A percentile compares a stretch with the other conserved stretches of the same genome.
These are phyloP conservation scores for Iselma pallidipennis DNA, from an alignment of 2,888 invertebrate species.

Conservation along the genomic window DNA sequence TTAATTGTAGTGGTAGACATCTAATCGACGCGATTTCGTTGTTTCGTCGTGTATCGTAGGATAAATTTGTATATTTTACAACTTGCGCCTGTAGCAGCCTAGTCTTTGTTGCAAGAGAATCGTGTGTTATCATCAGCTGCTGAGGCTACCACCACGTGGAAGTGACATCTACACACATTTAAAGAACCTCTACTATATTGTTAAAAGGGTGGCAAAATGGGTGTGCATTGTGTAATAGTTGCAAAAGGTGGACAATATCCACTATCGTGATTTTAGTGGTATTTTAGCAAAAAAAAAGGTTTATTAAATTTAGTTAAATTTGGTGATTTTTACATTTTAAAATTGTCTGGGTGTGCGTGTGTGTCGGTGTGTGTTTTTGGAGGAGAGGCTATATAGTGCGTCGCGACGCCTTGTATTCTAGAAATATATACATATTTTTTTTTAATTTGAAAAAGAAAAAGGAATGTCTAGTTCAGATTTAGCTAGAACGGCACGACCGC, in stretches of 20 bases:
- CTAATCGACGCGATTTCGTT: background rate
- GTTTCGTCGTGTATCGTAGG: background rate
- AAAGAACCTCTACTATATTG: too few relatives aligned
- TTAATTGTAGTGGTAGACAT: background rate
- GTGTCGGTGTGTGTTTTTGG: background rate
- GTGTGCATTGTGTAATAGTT: background rate
- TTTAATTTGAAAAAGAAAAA: background rate
- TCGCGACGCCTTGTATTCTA: background rate
- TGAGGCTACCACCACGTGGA: background rate
- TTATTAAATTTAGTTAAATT: too few relatives aligned
- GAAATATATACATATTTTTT: background rate
- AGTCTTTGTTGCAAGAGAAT: background rate
- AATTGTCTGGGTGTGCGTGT: background rate
- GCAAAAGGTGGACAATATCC: background rate
- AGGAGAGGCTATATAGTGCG: background rate
- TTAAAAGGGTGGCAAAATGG: background rate
- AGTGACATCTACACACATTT: background rate
- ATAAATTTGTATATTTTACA: slow-evolving; percentile 1
- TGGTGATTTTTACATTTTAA: too few relatives aligned
- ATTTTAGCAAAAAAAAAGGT: too few relatives aligned
- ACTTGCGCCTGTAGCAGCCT: background rate
- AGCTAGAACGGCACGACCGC: slow-evolving; percentile 47
- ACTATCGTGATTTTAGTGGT: background rate
- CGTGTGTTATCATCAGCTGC: background rate
- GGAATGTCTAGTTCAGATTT: slow-evolving; percentile 27